Evolutionary conservation across 2,113 vertebrate genomes (phyloP).

Genomic region (Progne subis): DNA sequence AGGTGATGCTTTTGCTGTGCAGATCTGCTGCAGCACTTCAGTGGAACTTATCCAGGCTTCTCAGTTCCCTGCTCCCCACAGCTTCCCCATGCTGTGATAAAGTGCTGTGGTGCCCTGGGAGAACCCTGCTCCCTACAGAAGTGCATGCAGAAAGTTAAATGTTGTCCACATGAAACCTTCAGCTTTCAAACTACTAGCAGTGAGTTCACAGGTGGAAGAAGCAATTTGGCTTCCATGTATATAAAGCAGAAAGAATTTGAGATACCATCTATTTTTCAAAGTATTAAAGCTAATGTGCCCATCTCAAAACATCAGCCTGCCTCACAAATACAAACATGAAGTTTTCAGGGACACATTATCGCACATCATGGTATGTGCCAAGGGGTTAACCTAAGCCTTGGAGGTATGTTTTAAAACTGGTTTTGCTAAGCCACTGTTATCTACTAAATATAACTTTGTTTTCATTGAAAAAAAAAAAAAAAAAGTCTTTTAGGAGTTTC

Average conservation of each 20-base stretch:
- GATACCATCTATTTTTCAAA: background rate
- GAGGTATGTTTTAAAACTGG: background rate
- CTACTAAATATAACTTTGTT: background rate
- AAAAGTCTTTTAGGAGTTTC: no score
- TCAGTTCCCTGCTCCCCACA: background rate
- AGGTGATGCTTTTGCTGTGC: background rate
- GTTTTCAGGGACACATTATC: background rate
- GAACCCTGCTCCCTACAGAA: background rate
- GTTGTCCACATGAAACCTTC: background rate
- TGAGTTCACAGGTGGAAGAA: background rate
- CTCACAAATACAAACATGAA: background rate
- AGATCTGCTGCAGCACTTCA: background rate
- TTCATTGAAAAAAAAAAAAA: background rate
- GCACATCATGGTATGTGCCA: background rate
- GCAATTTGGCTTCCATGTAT: background rate
- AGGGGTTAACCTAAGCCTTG: background rate
- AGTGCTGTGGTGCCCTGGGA: background rate
- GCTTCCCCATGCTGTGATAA: background rate
- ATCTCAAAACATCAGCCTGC: background rate
- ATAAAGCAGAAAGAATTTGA: background rate
- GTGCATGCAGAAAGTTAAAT: background rate
- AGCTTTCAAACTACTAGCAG: background rate
- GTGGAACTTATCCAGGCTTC: background rate
- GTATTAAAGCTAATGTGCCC: background rate
- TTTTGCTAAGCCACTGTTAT: background rate